phyloP scores from a whole-genome alignment of 2,797 vertebrate species.

The Tinamus major region DNA sequence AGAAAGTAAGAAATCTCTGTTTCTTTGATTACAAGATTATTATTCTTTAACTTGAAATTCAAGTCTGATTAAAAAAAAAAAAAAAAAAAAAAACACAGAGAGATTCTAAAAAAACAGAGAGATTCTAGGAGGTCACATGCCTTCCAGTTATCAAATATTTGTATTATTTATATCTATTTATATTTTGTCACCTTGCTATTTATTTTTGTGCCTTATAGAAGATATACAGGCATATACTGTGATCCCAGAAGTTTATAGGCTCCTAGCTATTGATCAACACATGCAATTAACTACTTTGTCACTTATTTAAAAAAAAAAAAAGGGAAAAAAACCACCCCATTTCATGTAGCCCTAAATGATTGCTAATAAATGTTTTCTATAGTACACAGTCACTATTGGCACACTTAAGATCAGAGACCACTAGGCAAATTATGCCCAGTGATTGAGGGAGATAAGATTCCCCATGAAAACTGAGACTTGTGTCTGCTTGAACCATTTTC shows the following conservation, averaged over 20 bases:
- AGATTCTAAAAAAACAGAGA: not conserved
- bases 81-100: not conserved
- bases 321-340: not conserved
- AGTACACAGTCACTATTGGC: not conserved
- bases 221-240: not conserved
- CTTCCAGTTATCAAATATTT: not conserved
- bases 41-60: not conserved
- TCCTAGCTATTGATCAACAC: not conserved
- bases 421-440: not conserved
- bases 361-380: not conserved
- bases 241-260: not conserved
- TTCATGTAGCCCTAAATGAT: not conserved
- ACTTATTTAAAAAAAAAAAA: not conserved
- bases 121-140: not conserved
- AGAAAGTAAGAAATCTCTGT: constrained; percentile 28
- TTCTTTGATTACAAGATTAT: constrained; percentile 1
- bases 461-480: not conserved
- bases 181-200: not conserved
- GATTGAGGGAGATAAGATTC: not conserved
- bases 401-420: not conserved
- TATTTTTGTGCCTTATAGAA: not conserved
- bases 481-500: not conserved
- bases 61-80: not conserved
- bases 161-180: not conserved
- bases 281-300: not conserved